Percentiles rank a stretch among this genome's conserved stretches.
phyloP scores from a whole-genome alignment of 2,888 invertebrate species.

The Volucella inanis region DNA sequence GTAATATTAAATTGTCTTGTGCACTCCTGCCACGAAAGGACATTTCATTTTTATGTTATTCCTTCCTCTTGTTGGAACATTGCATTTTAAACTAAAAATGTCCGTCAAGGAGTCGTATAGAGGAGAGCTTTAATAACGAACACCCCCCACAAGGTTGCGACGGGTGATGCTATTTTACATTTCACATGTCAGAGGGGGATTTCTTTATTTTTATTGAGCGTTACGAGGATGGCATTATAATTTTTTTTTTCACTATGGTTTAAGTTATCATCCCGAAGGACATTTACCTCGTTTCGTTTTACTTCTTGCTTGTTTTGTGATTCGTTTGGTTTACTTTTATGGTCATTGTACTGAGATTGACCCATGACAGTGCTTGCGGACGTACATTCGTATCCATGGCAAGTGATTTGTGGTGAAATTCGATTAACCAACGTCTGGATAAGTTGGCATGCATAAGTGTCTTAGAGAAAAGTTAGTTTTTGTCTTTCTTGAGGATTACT shows the following conservation, averaged over 20 bases:
- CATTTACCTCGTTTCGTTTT: constrained; percentile 18
- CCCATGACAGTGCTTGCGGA: constrained; percentile 35
- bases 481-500: too few relatives aligned
- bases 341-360: constrained; percentile 57
- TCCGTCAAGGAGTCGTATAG: constrained; percentile 20
- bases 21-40: constrained; percentile 45
- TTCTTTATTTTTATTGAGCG: constrained; percentile 72
- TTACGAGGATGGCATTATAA: constrained; percentile 61
- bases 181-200: constrained; percentile 73
- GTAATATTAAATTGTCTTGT: constrained; percentile 79
- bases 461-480: background rate
- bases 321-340: constrained; percentile 55
- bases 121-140: constrained; percentile 37
- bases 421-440: constrained; percentile 26
- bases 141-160: constrained; percentile 39
- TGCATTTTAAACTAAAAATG: constrained; percentile 41
- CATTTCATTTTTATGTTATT: constrained; percentile 50
- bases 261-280: constrained; percentile 29
- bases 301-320: constrained; percentile 13
- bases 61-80: constrained; percentile 21
- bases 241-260: constrained; percentile 48
- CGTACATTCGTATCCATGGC: constrained; percentile 8
- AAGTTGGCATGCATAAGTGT: background rate
- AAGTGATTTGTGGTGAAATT: constrained; percentile 24
- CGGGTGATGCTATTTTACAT: constrained; percentile 67